Base-by-base conservation (phyloP, 2,113 vertebrate species). In the Tenebrosternarchus preto region DNA sequence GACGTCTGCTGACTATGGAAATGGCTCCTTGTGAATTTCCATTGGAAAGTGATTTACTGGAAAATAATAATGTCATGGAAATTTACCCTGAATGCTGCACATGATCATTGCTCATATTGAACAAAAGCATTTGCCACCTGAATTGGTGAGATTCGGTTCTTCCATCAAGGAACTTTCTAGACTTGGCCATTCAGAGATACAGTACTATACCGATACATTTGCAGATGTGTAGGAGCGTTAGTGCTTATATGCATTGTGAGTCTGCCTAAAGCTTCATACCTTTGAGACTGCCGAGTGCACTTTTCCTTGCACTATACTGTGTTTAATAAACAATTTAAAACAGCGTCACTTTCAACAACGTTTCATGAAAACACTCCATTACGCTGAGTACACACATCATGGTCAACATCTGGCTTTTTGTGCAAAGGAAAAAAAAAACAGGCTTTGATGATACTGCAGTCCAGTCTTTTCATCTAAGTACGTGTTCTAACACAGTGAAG, bases 301-400 rank as follows among this genome's bases (percentile, higher is more conserved):
- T 79, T 57, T 80, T 84, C 74, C 71, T 81, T 22, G 22, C 78
- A 76, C 60, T 81, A 77, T 81, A 76, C 82, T 43, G 59, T 89
- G 86, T 89, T 89, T 87, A 86, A 61, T 73, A 87, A 88, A 86
- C 82, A 87, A 36, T 73, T 83, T 77, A 84, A 80, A 87, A 86
- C 85, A 89, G 78, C 80, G 80, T 86, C 84, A 83, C 82, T 85
- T 85, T 83, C 61, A 70, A 53, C 68, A 79, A 80, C 68, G 56
- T 66, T 82, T 85, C 63, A 72, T 31, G 69, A 85, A 85, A 88
- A 87, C 88, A 89, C 74, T 77, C 39, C 77, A 82, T 86, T 83
- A 81, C 72, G 57, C 75, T 69, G 50, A 75, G 80, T 86, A 86
- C 85, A 87, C 86, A 89, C 60, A 79, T 72, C 71, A 46, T 20